Percentiles rank a stretch among this genome's conserved stretches.
Evolutionary conservation across 2,797 vertebrate genomes (phyloP).

Genomic region (Halcyon leucocephala): DNA sequence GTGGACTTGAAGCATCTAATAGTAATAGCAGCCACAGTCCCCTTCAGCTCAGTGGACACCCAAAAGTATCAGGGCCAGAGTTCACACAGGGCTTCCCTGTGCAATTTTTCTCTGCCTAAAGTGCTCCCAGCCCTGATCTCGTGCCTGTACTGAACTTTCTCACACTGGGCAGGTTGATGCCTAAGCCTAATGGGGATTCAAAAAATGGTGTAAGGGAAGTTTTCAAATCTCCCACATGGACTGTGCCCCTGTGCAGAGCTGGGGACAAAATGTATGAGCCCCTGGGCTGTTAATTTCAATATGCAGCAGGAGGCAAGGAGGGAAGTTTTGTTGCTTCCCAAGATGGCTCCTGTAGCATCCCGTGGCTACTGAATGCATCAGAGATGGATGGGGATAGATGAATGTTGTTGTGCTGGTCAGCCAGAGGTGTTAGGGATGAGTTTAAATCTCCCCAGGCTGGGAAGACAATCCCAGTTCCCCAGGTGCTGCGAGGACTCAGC

Average conservation of each 20-base stretch:
- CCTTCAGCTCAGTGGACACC: fast-evolving
- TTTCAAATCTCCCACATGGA: fast-evolving
- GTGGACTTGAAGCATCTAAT: background rate
- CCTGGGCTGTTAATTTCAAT: background rate
- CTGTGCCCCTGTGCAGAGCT: background rate
- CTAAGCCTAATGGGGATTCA: fast-evolving
- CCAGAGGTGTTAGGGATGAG: fast-evolving
- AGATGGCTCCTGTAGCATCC: background rate
- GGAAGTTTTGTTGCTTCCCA: background rate
- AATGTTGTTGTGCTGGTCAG: fast-evolving
- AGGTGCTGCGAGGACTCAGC: fast-evolving
- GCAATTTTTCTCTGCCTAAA: fast-evolving
- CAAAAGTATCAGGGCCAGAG: background rate
- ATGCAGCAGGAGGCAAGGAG: fast-evolving
- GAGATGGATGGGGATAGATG: fast-evolving
- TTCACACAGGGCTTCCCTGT: background rate
- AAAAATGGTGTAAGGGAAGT: background rate
- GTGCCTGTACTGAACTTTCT: background rate
- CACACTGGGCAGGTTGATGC: background rate
- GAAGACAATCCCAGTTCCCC: background rate
- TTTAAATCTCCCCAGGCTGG: background rate
- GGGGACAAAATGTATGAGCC: background rate
- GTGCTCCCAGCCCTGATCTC: background rate
- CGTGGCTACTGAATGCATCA: background rate
- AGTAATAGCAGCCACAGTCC: background rate